Percentiles rank a stretch among this genome's conserved stretches.
These are phyloP conservation scores for Sebastes oblongus DNA, from an alignment of 2,797 vertebrate genomes.

Conservation along the genomic window DNA sequence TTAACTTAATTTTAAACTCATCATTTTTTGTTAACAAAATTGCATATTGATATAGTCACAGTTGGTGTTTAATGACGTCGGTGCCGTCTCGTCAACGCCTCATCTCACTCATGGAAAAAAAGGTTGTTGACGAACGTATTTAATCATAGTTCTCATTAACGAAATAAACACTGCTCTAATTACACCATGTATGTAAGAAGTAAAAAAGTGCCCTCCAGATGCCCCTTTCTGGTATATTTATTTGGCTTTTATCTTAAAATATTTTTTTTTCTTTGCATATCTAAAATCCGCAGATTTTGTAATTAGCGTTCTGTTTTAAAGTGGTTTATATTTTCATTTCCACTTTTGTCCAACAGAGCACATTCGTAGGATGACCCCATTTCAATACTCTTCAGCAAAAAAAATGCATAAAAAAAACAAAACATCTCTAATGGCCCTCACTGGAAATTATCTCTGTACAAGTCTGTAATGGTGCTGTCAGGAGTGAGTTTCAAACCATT, in stretches of 20 bases:
- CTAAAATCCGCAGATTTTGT: not conserved
- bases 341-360: conserved; percentile 42
- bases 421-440: conserved; percentile 71
- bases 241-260: not conserved
- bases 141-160: not conserved
- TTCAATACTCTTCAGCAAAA: conserved; percentile 65
- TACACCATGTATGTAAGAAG: not conserved
- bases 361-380: conserved; percentile 57
- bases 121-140: not conserved
- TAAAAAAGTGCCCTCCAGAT: not conserved
- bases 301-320: conserved; percentile 6
- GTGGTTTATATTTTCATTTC: conserved; percentile 18
- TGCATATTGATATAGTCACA: not conserved
- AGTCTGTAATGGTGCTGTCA: conserved; percentile 76
- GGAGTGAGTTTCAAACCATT: conserved; percentile 78
- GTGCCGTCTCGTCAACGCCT: not conserved
- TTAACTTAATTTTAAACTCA: not conserved
- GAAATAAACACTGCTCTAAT: not conserved
- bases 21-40: not conserved
- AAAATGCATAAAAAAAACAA: conserved; percentile 62
- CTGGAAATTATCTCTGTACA: conserved; percentile 73
- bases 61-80: not conserved
- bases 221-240: conserved; percentile 3
- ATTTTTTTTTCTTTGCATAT: not conserved
- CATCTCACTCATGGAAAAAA: not conserved